A percentile compares a stretch with the other conserved stretches of the same genome.
These are phyloP conservation scores for Halichoerus grypus DNA, from an alignment of 2,113 vertebrate genomes.

Conservation along the genomic window DNA sequence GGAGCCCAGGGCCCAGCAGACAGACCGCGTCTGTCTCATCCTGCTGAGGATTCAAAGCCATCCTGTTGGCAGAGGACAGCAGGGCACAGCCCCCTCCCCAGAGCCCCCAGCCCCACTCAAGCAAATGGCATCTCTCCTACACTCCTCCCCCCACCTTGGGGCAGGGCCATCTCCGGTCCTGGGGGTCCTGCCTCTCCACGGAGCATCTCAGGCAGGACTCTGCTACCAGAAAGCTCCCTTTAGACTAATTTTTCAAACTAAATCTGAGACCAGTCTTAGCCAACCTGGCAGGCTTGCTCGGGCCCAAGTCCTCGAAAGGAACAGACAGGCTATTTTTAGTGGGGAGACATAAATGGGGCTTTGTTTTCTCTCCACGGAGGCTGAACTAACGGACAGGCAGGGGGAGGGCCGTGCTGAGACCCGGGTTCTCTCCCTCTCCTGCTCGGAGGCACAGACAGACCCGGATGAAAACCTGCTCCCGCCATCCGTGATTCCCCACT, in stretches of 20 bases:
- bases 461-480: not conserved
- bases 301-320: conserved; percentile 69
- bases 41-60: conserved; percentile 58
- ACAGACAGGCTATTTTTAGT: conserved; percentile 72
- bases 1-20: conserved; percentile 6
- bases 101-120: not conserved
- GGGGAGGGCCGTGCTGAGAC: not conserved
- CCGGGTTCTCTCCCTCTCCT: not conserved
- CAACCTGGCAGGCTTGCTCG: conserved; percentile 48
- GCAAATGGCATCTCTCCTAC: not conserved
- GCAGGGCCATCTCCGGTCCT: not conserved
- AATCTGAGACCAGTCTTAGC: not conserved
- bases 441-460: not conserved
- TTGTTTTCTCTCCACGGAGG: conserved; percentile 64
- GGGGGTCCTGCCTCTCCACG: not conserved
- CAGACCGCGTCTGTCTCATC: conserved; percentile 58
- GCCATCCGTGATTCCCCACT: not conserved
- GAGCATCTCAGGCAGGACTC: not conserved
- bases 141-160: rapidly evolving
- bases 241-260: conserved; percentile 10
- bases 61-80: conserved; percentile 47
- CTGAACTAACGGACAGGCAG: not conserved
- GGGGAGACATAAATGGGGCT: conserved; percentile 66
- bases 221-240: not conserved
- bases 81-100: not conserved